Evolutionary conservation across 2,113 vertebrate species (phyloP), one percentile per base, ranked within the genome.

Genomic region (Burhinus bistriatus): DNA sequence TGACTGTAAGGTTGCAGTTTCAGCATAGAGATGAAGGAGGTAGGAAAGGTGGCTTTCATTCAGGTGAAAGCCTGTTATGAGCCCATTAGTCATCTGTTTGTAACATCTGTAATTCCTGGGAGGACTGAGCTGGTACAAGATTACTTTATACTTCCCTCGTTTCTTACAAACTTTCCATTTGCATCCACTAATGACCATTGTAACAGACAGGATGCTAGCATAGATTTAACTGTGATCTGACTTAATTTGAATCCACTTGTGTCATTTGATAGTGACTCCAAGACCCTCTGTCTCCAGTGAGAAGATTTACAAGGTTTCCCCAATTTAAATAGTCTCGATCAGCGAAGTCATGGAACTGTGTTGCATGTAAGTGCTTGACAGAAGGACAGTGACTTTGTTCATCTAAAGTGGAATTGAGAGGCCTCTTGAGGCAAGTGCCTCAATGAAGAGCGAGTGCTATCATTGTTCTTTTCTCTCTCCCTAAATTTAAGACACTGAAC

Each of bases 401-500:
- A 38, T 85, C 57, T 68, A 9, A 78, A 91, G 89, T 82, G 75
- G 79, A 87, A 70, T 6, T 49, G 40, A 96, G 92, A 96, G 69
- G 52, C 85, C 80, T 93, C 83, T 94, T 4, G 0, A 92, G 86
- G 86, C 65, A 36, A 95, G 75, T 88, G 86, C 83, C 54, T 68
- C 61, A 66, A 10, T 29, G 69, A 82, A 75, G 69, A 82, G 86
- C 57, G 54, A 95, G 83, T 47, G 71, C 59, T 95, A 80, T 77
- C 58, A 11, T 61, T 42, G 4, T 90, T 92, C 81, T 86, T 92
- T 86, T 73, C 65, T 81, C 62, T 47, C 69, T 81, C 84, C 77
- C 89, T 86, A 73, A 77, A 93, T 84, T 92, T 78, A 81, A 96
- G 88, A 25, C 90, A 71, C 72, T 69, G 65, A 95, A 52, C 91